Evolutionary conservation across 1,140 invertebrate species (phyloP).

Genomic region (Leptinotarsa texana): DNA sequence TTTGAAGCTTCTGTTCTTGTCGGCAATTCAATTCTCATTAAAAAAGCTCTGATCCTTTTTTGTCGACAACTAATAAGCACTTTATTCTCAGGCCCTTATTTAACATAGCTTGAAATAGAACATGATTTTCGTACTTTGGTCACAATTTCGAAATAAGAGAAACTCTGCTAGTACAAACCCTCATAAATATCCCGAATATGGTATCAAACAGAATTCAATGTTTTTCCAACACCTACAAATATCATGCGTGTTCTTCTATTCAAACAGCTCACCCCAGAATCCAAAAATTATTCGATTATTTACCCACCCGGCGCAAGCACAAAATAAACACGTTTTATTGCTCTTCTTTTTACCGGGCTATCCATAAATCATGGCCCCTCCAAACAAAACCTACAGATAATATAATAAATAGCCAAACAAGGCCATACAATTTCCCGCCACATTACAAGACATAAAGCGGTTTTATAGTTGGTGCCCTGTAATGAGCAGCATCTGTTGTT

Average conservation of each 20-base stretch:
- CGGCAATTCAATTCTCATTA: too few relatives aligned
- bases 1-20: too few relatives aligned
- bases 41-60: too few relatives aligned
- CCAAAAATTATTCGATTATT: slow-evolving; percentile 6
- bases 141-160: too few relatives aligned
- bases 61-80: too few relatives aligned
- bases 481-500: slow-evolving; percentile 53
- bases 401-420: slow-evolving; percentile 51
- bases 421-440: slow-evolving; percentile 52
- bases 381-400: slow-evolving; percentile 45
- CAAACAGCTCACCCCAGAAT: not conserved
- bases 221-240: slow-evolving; percentile 6
- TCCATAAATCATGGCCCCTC: slow-evolving; percentile 45
- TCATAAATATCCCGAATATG: too few relatives aligned
- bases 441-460: slow-evolving; percentile 49
- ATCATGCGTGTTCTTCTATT: not conserved
- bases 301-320: slow-evolving; percentile 30
- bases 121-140: too few relatives aligned
- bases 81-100: too few relatives aligned
- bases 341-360: slow-evolving; percentile 30
- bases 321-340: slow-evolving; percentile 37
- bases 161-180: too few relatives aligned
- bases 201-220: not conserved
- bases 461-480: slow-evolving; percentile 27
- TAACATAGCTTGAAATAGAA: too few relatives aligned